phyloP scores from a whole-genome alignment of 2,888 invertebrate genomes.

The Ophonus ardosiacus region DNA sequence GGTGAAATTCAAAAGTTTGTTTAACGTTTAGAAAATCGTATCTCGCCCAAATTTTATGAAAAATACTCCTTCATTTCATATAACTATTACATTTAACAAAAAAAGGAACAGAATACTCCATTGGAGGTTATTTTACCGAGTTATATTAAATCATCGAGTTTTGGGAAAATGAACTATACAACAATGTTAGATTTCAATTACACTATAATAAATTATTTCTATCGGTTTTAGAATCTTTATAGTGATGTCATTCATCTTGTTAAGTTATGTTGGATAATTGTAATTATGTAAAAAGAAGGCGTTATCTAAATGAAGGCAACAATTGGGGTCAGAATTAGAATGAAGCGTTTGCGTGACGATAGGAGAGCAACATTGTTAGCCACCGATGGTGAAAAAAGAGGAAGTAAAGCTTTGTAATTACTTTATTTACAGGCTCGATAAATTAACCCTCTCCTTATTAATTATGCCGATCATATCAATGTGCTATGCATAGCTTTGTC shows the following conservation, averaged over 20 bases:
- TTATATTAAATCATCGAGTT: no score
- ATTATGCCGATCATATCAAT: slow-evolving; percentile 31
- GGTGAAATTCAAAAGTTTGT: no score
- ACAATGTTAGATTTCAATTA: background rate
- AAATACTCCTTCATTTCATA: no score
- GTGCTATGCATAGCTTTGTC: background rate
- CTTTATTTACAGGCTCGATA: slow-evolving; percentile 43
- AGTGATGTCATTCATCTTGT: slow-evolving; percentile 8
- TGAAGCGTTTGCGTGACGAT: slow-evolving; percentile 18
- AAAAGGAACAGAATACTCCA: no score
- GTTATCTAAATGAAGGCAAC: slow-evolving; percentile 41
- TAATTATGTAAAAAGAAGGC: slow-evolving; percentile 35
- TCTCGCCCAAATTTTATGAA: no score
- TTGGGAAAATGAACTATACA: background rate
- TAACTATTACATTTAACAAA: no score
- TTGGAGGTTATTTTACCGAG: no score
- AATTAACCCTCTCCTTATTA: slow-evolving; percentile 35
- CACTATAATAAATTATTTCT: background rate
- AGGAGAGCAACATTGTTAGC: slow-evolving; percentile 26
- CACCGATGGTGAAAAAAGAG: slow-evolving; percentile 46
- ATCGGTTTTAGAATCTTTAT: background rate
- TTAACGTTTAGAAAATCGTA: no score
- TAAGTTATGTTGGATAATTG: slow-evolving; percentile 36
- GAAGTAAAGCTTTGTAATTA: slow-evolving; percentile 40
- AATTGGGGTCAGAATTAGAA: slow-evolving; percentile 44